Conservation (phyloP, 2,888 invertebrate genomes). For the Tridacna crocea region DNA sequence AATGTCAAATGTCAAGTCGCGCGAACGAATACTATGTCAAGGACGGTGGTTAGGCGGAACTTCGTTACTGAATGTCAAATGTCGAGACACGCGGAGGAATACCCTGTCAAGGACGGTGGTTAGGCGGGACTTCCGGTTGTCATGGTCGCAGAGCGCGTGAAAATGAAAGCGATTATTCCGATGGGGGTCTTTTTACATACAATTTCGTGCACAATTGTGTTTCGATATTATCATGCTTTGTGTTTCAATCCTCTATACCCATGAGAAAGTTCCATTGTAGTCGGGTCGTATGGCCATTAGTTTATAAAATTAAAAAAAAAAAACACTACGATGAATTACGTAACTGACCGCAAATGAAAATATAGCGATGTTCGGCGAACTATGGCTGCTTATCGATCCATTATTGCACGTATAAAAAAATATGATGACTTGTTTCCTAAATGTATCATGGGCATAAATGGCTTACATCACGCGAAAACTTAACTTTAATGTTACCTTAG, state of each 20-base stretch:
- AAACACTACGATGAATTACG: too few relatives aligned
- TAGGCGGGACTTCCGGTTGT: slow-evolving; percentile 31
- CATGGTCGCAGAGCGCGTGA: slow-evolving; percentile 23
- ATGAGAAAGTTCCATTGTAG: neutral
- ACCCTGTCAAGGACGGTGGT: slow-evolving; percentile 27
- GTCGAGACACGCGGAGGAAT: slow-evolving; percentile 22
- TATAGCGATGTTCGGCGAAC: too few relatives aligned
- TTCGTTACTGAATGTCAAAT: slow-evolving; percentile 29
- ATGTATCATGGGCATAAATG: too few relatives aligned
- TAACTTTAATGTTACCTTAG: too few relatives aligned
- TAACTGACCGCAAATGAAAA: too few relatives aligned
- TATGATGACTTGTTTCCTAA: too few relatives aligned
- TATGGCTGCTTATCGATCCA: too few relatives aligned
- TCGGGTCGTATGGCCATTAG: too few relatives aligned
- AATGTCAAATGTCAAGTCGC: slow-evolving; percentile 35
- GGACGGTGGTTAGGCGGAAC: slow-evolving; percentile 17
- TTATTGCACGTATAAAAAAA: too few relatives aligned
- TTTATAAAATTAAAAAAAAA: too few relatives aligned
- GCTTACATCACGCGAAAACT: too few relatives aligned
- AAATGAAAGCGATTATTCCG: neutral
- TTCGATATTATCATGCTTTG: neutral
- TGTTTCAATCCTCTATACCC: neutral
- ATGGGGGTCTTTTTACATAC: neutral
- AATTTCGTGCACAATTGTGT: neutral
- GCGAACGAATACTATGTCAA: slow-evolving; percentile 25